Evolutionary conservation across 2,888 invertebrate species (phyloP).

Genomic region (Dorcus hopei): DNA sequence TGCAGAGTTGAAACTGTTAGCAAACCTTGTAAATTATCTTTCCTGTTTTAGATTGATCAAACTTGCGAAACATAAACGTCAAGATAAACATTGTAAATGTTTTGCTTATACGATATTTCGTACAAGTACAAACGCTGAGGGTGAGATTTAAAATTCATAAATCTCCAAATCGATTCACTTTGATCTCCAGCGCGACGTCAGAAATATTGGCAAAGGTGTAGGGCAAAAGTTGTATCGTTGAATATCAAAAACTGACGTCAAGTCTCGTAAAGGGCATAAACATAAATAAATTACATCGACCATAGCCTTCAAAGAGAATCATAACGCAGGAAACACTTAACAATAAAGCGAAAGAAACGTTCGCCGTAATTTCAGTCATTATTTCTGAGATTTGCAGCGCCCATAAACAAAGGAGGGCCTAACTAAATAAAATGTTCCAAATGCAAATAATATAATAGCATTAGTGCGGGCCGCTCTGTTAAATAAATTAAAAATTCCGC

Average conservation of each 20-base stretch:
- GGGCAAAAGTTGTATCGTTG: slow-evolving; percentile 1
- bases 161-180: slow-evolving; percentile 15
- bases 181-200: slow-evolving; percentile 6
- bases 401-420: slow-evolving; percentile 12
- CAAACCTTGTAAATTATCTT: too few relatives aligned
- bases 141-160: slow-evolving; percentile 16
- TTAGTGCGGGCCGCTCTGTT: slow-evolving; percentile 9
- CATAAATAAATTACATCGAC: neutral
- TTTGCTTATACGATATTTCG: neutral
- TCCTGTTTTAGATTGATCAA: too few relatives aligned
- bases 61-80: too few relatives aligned
- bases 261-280: slow-evolving; percentile 1
- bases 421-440: slow-evolving; percentile 15
- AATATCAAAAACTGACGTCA: neutral
- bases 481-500: slow-evolving; percentile 19
- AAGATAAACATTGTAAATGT: neutral
- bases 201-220: neutral
- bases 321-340: slow-evolving; percentile 1
- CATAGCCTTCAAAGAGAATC: neutral
- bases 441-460: slow-evolving; percentile 16
- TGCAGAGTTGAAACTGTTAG: too few relatives aligned
- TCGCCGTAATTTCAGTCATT: neutral
- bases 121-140: neutral
- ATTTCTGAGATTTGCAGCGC: neutral
- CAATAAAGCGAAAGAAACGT: neutral